Evolutionary conservation across 2,888 invertebrate species (phyloP), one percentile per base, ranked within the genome.

Genomic region (Leptura quadrifasciata): DNA sequence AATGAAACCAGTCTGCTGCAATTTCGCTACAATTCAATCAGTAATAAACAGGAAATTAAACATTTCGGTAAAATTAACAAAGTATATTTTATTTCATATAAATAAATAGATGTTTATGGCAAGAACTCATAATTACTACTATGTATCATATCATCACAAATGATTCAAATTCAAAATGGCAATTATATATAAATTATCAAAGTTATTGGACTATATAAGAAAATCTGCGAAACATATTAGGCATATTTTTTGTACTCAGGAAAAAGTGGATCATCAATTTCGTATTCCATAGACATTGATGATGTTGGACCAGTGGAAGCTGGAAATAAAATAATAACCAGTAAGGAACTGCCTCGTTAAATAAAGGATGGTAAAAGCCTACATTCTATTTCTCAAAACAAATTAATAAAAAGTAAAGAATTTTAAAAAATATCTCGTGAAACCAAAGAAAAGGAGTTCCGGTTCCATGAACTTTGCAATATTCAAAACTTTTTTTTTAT

Each of bases 181-280:
- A n/a, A 47, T n/a, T 5, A 39, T 39, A 39, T 39, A 39, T 39
- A 35, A 10, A 10, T 39, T 39, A 12, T 39, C 39, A 39, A 39
- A 39, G 12, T 39, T 12, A 39, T 1, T 39, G 1, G 0, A 39
- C 1, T 2, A 39, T 12, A 39, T n/a, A 47, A 5, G n/a, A 5
- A n/a, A 47, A 47, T 2, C n/a, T 31, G 24, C 5, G 3, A 47
- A 0, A 31, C 18, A 52, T 21, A 9, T 58, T 18, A 76, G 6
- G 72, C 55, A 47, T 72, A 52, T 52, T 76, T 76, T 35, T 76
- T 72, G 35, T 54, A 52, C 12, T 47, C 55, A 18, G 72, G 61
- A 52, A 61, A 72, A 47, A 58, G 61, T 0, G 60, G 67, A 47
- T 27, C 52, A 52, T 69, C 69, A 35, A 74, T 27, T 31, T 55